Base-by-base conservation (phyloP, 2,888 invertebrate genomes). In the Sinodicranocentrus sp. region DNA sequence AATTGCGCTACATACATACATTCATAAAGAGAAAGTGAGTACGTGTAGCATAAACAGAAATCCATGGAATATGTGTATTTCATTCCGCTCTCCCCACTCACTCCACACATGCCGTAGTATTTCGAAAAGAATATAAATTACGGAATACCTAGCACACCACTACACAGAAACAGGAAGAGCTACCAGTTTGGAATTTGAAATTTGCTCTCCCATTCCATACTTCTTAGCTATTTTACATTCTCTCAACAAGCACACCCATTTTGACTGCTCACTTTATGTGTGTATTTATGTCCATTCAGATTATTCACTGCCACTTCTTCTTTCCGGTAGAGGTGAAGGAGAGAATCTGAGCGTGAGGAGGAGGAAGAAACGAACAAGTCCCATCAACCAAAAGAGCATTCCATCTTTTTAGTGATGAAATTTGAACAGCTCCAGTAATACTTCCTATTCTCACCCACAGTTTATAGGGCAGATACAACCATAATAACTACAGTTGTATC, bases 121-220 rank as follows among this genome's bases (percentile, higher is more conserved):
- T 78, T 78, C 26, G n/a, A 78, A 70, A 61, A 75, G 65, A 73
- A 82, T 82, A 82, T 82, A 82, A 82, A 82, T 82, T 82, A 75
- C 82, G 68, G 33, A 10, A 3, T 33, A 33, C 33, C 5, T 33
- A 10, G 33, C 33, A 33, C 33, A 10, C 33, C 33, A 33, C 39
- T 6, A 70, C 28, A 19, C 19, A 26, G 70, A 67, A 65, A 73
- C 26, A 75, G 68, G 70, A 52, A 72, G 28, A 6, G 73, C 75
- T 44, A 76, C 82, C 82, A 71, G 82, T 70, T 63, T 71, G 52
- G 82, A 82, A 82, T 82, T 82, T 82, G 82, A 82, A 82, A 70
- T 82, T 82, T 82, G 19, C 59, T 68, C 3, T 43, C 23, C 2
- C 23, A 43, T 54, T 17, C 68, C 63, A 39, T 54, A 59, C 33